Percentiles rank a stretch among this genome's conserved stretches.
phyloP scores from a whole-genome alignment of 92 coral and sea anemone species.

The Zoanthus sansibaricus region DNA sequence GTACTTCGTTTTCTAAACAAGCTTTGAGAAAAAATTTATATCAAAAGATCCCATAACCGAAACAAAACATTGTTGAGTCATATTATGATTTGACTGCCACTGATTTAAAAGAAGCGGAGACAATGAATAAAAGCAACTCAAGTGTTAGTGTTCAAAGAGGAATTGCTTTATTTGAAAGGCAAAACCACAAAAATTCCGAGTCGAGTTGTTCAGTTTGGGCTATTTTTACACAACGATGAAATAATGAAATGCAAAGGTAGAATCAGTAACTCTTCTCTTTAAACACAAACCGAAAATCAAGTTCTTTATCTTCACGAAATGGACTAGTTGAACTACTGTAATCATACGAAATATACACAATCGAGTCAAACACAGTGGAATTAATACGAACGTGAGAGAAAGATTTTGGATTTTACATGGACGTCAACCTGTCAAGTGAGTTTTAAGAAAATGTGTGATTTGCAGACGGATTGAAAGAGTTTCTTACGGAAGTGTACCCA shows the following conservation, averaged over 20 bases:
- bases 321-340: constrained; percentile 49
- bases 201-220: constrained; percentile 63
- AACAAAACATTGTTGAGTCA: neutral
- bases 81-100: constrained; percentile 23
- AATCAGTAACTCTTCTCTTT: constrained; percentile 59
- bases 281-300: constrained; percentile 53
- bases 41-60: neutral
- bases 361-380: constrained; percentile 56
- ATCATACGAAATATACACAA: constrained; percentile 52
- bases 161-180: constrained; percentile 50
- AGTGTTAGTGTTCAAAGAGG: constrained; percentile 41
- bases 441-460: constrained; percentile 60
- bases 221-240: constrained; percentile 60
- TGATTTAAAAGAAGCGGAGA: constrained; percentile 57
- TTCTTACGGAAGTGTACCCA: constrained; percentile 43
- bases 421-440: constrained; percentile 53
- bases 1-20: constrained; percentile 53
- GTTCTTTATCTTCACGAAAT: constrained; percentile 62
- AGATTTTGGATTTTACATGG: constrained; percentile 71
- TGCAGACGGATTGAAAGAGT: constrained; percentile 58
- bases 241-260: constrained; percentile 66
- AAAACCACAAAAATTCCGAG: constrained; percentile 46
- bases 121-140: constrained; percentile 57
- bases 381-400: constrained; percentile 57
- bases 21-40: constrained; percentile 19